Evolutionary conservation across 2,113 vertebrate genomes (phyloP).

Genomic region (Indicator maculatus): DNA sequence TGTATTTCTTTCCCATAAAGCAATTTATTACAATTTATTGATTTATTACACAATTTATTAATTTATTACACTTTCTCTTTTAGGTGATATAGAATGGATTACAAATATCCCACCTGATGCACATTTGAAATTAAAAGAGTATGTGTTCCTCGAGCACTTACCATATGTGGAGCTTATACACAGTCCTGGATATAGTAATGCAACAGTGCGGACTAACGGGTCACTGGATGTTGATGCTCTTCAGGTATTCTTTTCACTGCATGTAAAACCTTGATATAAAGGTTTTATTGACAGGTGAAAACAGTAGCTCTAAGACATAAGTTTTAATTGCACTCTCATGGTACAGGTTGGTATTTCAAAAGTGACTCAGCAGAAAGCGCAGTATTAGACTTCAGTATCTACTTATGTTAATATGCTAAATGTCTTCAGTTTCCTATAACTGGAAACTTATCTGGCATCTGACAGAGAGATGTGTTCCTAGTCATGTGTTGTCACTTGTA

Average conservation of each 20-base stretch:
- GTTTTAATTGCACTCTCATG: not conserved
- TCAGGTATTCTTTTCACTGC: slow-evolving; percentile 10
- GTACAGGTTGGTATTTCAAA: not conserved
- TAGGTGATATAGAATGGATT: slow-evolving; percentile 64
- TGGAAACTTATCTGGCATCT: not conserved
- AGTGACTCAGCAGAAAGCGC: not conserved
- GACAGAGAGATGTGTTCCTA: not conserved
- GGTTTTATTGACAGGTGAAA: not conserved
- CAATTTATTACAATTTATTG: too few species aligned
- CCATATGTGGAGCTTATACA: not conserved
- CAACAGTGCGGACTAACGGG: not conserved
- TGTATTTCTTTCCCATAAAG: not conserved
- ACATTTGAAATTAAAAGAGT: not conserved
- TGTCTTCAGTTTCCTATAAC: not conserved
- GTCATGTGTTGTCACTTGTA: not conserved
- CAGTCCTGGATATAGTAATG: not conserved
- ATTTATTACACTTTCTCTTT: not conserved
- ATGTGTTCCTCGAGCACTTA: not conserved
- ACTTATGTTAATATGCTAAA: not conserved
- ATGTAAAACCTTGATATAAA: not conserved
- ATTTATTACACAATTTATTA: too few species aligned
- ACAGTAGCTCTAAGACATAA: too few species aligned
- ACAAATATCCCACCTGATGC: slow-evolving; percentile 21
- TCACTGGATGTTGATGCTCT: slow-evolving; percentile 3
- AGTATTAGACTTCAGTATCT: not conserved